Base-by-base conservation (phyloP, 1,140 invertebrate genomes). In the Latrodectus geometricus region DNA sequence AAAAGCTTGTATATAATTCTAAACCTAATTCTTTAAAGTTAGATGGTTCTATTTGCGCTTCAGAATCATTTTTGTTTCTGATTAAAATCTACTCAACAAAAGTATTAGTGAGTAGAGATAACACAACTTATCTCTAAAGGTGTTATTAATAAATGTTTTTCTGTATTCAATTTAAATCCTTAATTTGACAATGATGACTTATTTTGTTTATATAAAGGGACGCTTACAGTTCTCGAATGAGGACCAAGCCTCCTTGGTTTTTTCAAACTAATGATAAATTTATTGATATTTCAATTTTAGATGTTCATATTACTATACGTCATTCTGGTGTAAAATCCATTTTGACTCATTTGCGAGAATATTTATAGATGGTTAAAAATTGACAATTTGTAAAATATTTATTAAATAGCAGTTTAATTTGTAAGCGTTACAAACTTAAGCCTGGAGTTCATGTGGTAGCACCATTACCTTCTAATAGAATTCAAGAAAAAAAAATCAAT, bases 321-420 rank as follows among this genome's bases (percentile, higher is more conserved):
- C 65, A 80, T 23, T 20, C 15, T 1, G 80, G 80, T 15, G 48
- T 83, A 8, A 9, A 4, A 66, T 14, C 35, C 17, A 84, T 23
- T 66, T 48, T 75, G 5, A 21, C 50, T 20, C 7, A 84, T 20
- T 20, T 49, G 4, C 0, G 81, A 20, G 54, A 50, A 8, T 12
- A 61, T 3, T 84, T 15, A 21, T 74, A 70, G 54, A 49, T 75
- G 8, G 15, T 77, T 35, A 85, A 54, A 69, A n/a, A 73, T 11
- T 49, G 73, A 68, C 74, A 77, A 69, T 48, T 52, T 9, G 49
- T 35, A 48, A 85, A 75, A 35, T 35, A 35, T 9, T 11, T 21
- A 12, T 9, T 69, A 20, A 54, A 77, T 20, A 21, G 23, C 5
- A 68, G 74, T 69, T 9, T 77, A 1, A 35, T 77, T 2, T 66